These are phyloP conservation scores for Picathartes gymnocephalus DNA, from an alignment of 2,113 vertebrate genomes.

Conservation along the genomic window DNA sequence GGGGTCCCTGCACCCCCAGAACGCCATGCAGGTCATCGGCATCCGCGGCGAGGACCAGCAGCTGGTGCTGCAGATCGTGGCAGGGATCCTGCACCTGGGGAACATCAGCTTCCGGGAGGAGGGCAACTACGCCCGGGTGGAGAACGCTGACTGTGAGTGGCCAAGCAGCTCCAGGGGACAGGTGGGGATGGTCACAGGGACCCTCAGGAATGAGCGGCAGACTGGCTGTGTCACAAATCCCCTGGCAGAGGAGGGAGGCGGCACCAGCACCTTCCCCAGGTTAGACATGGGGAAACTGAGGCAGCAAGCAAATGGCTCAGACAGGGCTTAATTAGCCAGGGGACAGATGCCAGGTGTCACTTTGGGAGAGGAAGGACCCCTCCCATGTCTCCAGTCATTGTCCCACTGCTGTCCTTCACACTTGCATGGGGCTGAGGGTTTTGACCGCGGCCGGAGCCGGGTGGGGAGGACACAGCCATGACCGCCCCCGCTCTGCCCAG, in stretches of 20 bases:
- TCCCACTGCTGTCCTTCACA: background rate
- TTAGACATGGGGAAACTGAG: background rate
- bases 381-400: accelerated
- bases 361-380: background rate
- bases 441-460: accelerated
- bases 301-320: background rate
- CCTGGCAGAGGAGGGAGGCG: background rate
- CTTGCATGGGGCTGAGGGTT: accelerated
- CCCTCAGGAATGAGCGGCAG: background rate
- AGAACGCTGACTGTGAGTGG: slow-evolving; percentile 88
- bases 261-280: accelerated
- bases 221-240: background rate
- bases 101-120: slow-evolving; percentile 91
- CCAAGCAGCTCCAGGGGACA: accelerated
- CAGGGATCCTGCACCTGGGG: slow-evolving; percentile 90
- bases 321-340: background rate
- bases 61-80: slow-evolving; percentile 88
- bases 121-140: slow-evolving; percentile 92
- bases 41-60: slow-evolving; percentile 79
- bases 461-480: background rate
- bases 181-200: accelerated
- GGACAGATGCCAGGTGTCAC: background rate
- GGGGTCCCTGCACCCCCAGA: slow-evolving; percentile 58
- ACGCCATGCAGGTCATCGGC: slow-evolving; percentile 93
- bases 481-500: slow-evolving; percentile 19